Evolutionary conservation across 2,113 vertebrate genomes (phyloP).

Genomic region (Pelobates fuscus): DNA sequence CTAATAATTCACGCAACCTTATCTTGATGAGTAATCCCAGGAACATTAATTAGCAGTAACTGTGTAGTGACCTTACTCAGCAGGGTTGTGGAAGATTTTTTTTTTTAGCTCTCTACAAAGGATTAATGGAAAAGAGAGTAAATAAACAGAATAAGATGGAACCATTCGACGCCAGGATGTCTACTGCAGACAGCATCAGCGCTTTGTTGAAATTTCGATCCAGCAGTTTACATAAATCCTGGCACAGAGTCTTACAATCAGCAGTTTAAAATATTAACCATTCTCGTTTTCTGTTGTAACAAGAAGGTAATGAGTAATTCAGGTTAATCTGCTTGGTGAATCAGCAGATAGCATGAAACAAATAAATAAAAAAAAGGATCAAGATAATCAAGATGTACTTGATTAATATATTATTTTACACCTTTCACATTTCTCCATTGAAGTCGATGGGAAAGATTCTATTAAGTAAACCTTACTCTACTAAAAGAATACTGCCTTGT

Average conservation of each 20-base stretch:
- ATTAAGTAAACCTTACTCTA: too few species aligned
- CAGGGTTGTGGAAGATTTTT: neutral
- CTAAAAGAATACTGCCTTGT: too few species aligned
- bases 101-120: conserved; percentile 17
- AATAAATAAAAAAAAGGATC: neutral
- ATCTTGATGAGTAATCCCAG: conserved; percentile 37
- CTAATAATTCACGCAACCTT: conserved; percentile 27
- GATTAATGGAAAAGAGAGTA: conserved; percentile 29
- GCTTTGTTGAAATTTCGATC: conserved; percentile 12
- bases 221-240: conserved; percentile 18
- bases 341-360: neutral
- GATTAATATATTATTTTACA: too few species aligned
- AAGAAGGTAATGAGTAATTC: conserved; percentile 8
- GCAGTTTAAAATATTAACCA: conserved; percentile 26
- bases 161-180: conserved; percentile 6
- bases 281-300: conserved; percentile 19
- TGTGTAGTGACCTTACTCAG: conserved; percentile 32
- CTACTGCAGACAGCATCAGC: conserved; percentile 14
- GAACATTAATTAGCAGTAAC: conserved; percentile 39
- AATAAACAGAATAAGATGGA: conserved; percentile 29
- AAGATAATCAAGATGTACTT: too few species aligned
- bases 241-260: conserved; percentile 14
- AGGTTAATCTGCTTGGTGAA: conserved; percentile 20
- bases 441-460: too few species aligned
- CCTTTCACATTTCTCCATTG: too few species aligned